Conservation (phyloP, 2,797 vertebrate genomes). For the Hemibagrus guttatus region DNA sequence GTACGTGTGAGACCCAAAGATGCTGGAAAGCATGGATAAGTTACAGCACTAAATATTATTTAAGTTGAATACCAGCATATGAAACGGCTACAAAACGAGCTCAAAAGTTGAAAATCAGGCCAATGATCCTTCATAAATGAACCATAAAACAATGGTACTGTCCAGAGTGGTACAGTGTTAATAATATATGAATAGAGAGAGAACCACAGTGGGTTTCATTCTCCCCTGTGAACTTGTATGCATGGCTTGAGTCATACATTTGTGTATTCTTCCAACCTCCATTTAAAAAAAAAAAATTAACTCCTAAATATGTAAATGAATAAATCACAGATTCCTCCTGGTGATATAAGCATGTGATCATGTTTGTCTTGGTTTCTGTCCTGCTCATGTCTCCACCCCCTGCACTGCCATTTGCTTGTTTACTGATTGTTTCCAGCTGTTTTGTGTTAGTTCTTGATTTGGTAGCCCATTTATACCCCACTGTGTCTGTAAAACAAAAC, state of each 20-base stretch:
- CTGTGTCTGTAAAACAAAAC: too few relatives aligned
- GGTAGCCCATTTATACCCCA: too few relatives aligned
- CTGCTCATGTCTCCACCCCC: background rate
- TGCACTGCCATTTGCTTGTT: too few relatives aligned
- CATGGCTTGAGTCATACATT: background rate
- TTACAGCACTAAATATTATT: conserved; percentile 18
- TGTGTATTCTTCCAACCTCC: background rate
- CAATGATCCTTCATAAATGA: background rate
- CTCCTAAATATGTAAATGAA: too few relatives aligned
- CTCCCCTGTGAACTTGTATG: background rate
- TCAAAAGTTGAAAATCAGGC: background rate
- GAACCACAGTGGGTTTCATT: background rate
- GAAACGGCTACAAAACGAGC: conserved; percentile 13
- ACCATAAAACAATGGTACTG: background rate
- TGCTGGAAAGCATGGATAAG: conserved; percentile 12
- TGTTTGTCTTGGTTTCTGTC: background rate
- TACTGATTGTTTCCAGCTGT: too few relatives aligned
- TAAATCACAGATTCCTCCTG: too few relatives aligned
- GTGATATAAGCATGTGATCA: too few relatives aligned
- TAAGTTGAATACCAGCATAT: background rate
- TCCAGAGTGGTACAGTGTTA: background rate
- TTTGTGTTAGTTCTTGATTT: too few relatives aligned
- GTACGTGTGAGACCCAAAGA: conserved; percentile 32
- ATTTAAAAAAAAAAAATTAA: too few relatives aligned
- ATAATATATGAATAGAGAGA: background rate